Evolutionary conservation across 2,113 vertebrate species (phyloP).

Genomic region (Cricetomys ansorgei): DNA sequence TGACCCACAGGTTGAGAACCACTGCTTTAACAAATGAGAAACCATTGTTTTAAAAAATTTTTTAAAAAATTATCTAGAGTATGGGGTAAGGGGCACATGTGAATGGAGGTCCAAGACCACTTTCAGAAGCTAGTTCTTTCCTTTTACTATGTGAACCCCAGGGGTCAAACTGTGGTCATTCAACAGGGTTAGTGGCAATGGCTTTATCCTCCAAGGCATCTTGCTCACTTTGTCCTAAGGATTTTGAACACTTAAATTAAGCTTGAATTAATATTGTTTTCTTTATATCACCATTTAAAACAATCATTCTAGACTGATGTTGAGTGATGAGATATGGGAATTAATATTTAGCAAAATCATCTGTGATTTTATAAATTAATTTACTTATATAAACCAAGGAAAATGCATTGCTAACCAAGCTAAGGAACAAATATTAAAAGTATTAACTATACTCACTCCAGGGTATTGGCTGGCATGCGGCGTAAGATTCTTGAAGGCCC

Average conservation of each 20-base stretch:
- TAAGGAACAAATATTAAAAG: constrained; percentile 35
- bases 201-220: not conserved
- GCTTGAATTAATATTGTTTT: constrained; percentile 30
- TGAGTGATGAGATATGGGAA: not conserved
- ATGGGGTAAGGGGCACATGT: not conserved
- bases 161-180: not conserved
- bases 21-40: constrained; percentile 50
- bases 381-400: not conserved
- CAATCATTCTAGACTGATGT: not conserved
- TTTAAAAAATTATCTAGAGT: not conserved
- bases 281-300: constrained; percentile 42
- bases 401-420: constrained; percentile 38
- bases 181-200: not conserved
- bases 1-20: too few relatives aligned
- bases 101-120: not conserved
- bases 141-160: not conserved
- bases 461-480: constrained; percentile 99
- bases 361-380: constrained; percentile 21
- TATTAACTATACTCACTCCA: constrained; percentile 88
- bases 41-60: not conserved
- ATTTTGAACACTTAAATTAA: constrained; percentile 29
- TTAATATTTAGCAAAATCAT: not conserved
- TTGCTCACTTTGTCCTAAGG: constrained; percentile 5
- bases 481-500: constrained; percentile 99
- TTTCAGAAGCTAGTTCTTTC: not conserved